phyloP scores from a whole-genome alignment of 2,888 invertebrate species.

The Merodon equestris region DNA sequence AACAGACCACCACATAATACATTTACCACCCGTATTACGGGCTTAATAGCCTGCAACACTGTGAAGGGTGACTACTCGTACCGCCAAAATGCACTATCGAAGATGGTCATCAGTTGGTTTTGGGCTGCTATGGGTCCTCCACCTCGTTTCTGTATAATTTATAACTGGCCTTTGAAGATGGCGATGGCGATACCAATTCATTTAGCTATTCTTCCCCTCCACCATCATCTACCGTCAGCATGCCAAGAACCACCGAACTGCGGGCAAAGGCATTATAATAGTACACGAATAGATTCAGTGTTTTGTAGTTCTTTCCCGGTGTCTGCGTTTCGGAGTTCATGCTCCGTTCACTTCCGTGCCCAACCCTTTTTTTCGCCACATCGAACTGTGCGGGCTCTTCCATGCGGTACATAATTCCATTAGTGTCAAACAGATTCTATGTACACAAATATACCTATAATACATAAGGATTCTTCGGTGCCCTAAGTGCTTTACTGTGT shows the following conservation, averaged over 20 bases:
- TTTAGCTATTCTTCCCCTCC: constrained; percentile 36
- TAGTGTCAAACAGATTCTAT: constrained; percentile 59
- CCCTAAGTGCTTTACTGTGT: constrained; percentile 48
- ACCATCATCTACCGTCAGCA: constrained; percentile 31
- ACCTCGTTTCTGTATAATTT: constrained; percentile 47
- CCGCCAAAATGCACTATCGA: constrained; percentile 41
- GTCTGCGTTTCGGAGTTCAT: constrained; percentile 9
- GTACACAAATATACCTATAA: constrained; percentile 2
- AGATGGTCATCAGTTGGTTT: constrained; percentile 42
- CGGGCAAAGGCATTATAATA: constrained; percentile 35
- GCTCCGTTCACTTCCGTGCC: too few relatives aligned
- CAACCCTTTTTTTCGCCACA: too few relatives aligned
- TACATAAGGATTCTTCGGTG: constrained; percentile 29
- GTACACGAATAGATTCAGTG: constrained; percentile 26
- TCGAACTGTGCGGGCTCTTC: constrained; percentile 26
- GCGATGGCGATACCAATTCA: constrained; percentile 48
- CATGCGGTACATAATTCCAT: constrained; percentile 63
- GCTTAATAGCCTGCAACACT: too few relatives aligned
- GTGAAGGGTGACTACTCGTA: constrained; percentile 13
- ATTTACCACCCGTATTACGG: too few relatives aligned
- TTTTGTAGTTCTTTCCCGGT: constrained; percentile 1
- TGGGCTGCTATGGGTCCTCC: constrained; percentile 2
- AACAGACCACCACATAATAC: background rate
- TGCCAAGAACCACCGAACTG: background rate
- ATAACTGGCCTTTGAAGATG: constrained; percentile 43